phyloP scores from a whole-genome alignment of 2,888 invertebrate species.

The Pimpla rufipes region DNA sequence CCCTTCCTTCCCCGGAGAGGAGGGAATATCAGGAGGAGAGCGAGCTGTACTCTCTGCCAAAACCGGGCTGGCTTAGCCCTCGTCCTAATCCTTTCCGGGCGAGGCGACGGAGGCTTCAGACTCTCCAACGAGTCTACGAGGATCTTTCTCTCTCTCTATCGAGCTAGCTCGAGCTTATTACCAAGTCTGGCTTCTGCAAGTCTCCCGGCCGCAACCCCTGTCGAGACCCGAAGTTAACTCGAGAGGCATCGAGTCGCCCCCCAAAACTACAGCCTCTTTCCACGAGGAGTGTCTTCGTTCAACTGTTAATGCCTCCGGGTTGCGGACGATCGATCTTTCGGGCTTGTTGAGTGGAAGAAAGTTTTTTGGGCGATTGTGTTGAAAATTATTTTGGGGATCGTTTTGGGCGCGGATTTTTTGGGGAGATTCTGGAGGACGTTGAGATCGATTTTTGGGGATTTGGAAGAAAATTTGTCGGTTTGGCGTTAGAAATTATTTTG shows the following conservation, averaged over 20 bases:
- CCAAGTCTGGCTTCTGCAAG: conserved; percentile 67
- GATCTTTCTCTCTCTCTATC: too few relatives aligned
- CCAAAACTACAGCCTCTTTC: conserved; percentile 45
- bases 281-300: conserved; percentile 34
- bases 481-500: too few relatives aligned
- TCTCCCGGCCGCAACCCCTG: conserved; percentile 59
- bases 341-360: too few relatives aligned
- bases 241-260: conserved; percentile 40
- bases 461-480: too few relatives aligned
- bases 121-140: conserved; percentile 11
- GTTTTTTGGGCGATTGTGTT: too few relatives aligned
- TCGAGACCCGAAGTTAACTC: conserved; percentile 61
- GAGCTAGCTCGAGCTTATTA: conserved; percentile 70
- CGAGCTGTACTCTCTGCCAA: conserved; percentile 39
- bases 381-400: too few relatives aligned
- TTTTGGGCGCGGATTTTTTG: too few relatives aligned
- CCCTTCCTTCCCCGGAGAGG: not conserved
- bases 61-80: conserved; percentile 75
- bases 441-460: too few relatives aligned
- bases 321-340: conserved; percentile 34
- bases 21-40: conserved; percentile 35
- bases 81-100: conserved; percentile 81
- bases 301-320: conserved; percentile 43
- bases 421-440: too few relatives aligned
- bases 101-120: conserved; percentile 47